Evolutionary conservation across 2,888 invertebrate genomes (phyloP).

Genomic region (Cantharis flavilabris): DNA sequence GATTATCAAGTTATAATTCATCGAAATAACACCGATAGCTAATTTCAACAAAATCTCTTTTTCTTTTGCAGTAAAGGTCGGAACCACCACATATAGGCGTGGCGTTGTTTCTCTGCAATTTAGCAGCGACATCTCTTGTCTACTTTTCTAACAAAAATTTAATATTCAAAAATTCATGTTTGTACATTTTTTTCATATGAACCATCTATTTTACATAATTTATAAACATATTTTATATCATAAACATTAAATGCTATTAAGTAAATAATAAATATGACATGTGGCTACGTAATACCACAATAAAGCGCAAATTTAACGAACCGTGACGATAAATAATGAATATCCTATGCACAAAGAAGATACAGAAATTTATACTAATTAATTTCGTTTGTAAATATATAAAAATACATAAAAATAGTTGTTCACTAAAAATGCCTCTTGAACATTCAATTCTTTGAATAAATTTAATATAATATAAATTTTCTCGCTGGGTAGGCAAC

Average conservation of each 20-base stretch:
- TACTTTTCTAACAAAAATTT: neutral
- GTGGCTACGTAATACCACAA: neutral
- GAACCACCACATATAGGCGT: conserved; percentile 23
- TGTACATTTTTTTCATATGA: neutral
- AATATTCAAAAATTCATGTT: neutral
- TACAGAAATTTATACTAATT: neutral
- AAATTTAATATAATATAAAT: too few species aligned
- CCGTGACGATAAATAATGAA: neutral
- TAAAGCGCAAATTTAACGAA: neutral
- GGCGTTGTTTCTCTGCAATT: conserved; percentile 12
- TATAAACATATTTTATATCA: neutral
- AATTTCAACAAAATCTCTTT: conserved; percentile 5
- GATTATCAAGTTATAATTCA: conserved; percentile 2
- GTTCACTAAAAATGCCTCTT: too few species aligned
- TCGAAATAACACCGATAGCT: conserved; percentile 5
- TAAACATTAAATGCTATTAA: neutral
- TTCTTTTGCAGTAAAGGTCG: conserved; percentile 20
- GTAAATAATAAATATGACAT: neutral
- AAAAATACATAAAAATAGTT: too few species aligned
- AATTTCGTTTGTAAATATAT: neutral
- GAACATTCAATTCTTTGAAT: too few species aligned
- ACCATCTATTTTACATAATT: neutral
- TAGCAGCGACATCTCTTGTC: conserved; percentile 15
- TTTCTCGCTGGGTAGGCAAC: neutral
- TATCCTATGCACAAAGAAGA: neutral